Conservation (phyloP, 2,113 vertebrate genomes). For the Nycticryphes semicollaris region DNA sequence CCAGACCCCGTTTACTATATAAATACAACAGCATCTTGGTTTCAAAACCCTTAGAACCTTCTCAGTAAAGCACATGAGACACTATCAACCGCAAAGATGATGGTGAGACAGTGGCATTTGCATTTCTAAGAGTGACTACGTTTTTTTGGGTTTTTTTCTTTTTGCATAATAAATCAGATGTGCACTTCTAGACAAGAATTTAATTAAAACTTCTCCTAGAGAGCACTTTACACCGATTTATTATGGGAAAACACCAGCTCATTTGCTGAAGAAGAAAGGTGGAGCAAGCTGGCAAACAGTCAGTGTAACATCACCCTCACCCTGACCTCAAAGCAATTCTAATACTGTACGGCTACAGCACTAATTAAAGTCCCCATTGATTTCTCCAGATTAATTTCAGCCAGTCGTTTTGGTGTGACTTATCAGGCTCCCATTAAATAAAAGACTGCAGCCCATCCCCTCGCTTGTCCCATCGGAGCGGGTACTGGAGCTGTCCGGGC, state of each 20-base stretch:
- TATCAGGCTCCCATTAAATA: slow-evolving; percentile 68
- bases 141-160: not conserved
- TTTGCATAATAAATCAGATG: slow-evolving; percentile 15
- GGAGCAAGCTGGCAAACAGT: slow-evolving; percentile 60
- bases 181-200: slow-evolving; percentile 22
- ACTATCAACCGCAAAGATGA: not conserved
- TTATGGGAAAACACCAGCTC: slow-evolving; percentile 61
- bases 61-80: not conserved
- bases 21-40: not conserved
- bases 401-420: slow-evolving; percentile 57
- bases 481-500: not conserved
- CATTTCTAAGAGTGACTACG: slow-evolving; percentile 30
- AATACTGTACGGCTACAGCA: slow-evolving; percentile 35
- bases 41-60: not conserved
- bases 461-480: not conserved
- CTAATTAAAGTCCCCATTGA: slow-evolving; percentile 78
- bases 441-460: slow-evolving; percentile 42
- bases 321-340: slow-evolving; percentile 68
- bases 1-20: not conserved
- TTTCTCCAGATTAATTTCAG: slow-evolving; percentile 76
- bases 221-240: slow-evolving; percentile 64
- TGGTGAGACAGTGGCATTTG: not conserved
- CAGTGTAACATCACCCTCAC: slow-evolving; percentile 39
- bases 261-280: slow-evolving; percentile 64
- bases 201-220: slow-evolving; percentile 71